A percentile compares a stretch with the other conserved stretches of the same genome.
phyloP scores from a whole-genome alignment of 2,113 vertebrate species.

The Pithys albifrons region DNA sequence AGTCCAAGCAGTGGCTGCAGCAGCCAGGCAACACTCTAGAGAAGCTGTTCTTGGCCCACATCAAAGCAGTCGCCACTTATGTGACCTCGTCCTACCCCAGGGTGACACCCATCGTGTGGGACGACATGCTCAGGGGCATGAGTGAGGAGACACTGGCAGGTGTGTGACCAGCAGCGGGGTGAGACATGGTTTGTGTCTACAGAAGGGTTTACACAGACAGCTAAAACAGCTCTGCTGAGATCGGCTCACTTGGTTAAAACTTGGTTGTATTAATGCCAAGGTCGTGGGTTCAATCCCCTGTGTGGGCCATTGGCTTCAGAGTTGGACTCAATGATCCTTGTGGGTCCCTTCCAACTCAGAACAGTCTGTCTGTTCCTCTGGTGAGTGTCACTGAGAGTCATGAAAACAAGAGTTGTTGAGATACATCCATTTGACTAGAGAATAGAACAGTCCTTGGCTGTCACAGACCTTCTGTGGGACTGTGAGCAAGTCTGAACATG shows the following conservation, averaged over 20 bases:
- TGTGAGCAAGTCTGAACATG: background rate
- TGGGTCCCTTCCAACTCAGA: too few species aligned
- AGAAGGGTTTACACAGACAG: background rate
- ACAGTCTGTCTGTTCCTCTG: too few species aligned
- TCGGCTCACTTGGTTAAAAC: too few species aligned
- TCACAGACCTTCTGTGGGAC: background rate
- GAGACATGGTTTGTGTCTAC: background rate
- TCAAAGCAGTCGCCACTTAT: constrained; percentile 81
- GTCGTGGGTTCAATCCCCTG: too few species aligned
- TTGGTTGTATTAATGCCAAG: too few species aligned
- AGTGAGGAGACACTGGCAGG: constrained; percentile 82
- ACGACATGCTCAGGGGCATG: constrained; percentile 92
- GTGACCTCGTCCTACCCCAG: constrained; percentile 75
- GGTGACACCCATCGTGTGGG: constrained; percentile 88
- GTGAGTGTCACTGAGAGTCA: background rate
- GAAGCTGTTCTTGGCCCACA: constrained; percentile 86
- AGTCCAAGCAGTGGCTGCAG: constrained; percentile 85
- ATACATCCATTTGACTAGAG: background rate
- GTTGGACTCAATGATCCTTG: too few species aligned
- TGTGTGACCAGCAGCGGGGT: background rate
- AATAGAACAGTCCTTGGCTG: background rate
- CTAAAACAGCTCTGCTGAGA: background rate
- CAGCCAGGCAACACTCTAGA: constrained; percentile 72
- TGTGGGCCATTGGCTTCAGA: too few species aligned
- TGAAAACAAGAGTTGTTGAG: background rate